Base-by-base conservation (phyloP, 2,888 invertebrate species). In the Palloptera scutellata region DNA sequence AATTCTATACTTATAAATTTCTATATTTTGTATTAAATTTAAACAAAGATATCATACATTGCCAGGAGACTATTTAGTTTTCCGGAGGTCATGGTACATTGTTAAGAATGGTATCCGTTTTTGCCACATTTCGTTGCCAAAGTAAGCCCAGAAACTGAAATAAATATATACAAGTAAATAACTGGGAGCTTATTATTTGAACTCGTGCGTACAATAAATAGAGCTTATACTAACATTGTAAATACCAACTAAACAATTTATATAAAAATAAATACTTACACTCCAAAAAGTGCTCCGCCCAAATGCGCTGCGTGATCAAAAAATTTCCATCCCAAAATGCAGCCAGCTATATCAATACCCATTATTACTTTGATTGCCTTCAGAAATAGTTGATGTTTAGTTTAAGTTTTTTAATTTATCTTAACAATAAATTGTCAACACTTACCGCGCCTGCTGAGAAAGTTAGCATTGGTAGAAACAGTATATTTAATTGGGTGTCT, bases 281-380 rank as follows among this genome's bases (percentile, higher is more conserved):
- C 89, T 87, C 98, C 98, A 86, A 93, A 95, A 52, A 94, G 80
- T 53, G 94, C 93, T 43, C 98, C 98, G 17, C 97, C 97, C 72
- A 99, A 89, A 90, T 99, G 98, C n/a, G 97, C 98, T 1, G 98
- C 98, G 85, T 99, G 98, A 84, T 99, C 99, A 80, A 99, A 95
- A 76, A 95, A 88, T 81, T 90, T 91, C 96, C 97, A 99, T 53
- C 94, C 90, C 68, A 95, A 82, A 9, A 96, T 64, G 53, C 96
- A 88, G 40, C 98, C 98, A 30, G 91, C 88, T 19, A 91, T 83
- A 83, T 99, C 98, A 65, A 98, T 84, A 11, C 91, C 89, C 85
- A 98, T 90, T 64, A 98, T 88, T 15, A 90, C 91, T 86, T 94
- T 94, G 69, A 98, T 89, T 54, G 93, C 96, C 95, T 95, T 83